Base-by-base conservation (phyloP, 2,797 vertebrate species). In the Oreortyx pictus region DNA sequence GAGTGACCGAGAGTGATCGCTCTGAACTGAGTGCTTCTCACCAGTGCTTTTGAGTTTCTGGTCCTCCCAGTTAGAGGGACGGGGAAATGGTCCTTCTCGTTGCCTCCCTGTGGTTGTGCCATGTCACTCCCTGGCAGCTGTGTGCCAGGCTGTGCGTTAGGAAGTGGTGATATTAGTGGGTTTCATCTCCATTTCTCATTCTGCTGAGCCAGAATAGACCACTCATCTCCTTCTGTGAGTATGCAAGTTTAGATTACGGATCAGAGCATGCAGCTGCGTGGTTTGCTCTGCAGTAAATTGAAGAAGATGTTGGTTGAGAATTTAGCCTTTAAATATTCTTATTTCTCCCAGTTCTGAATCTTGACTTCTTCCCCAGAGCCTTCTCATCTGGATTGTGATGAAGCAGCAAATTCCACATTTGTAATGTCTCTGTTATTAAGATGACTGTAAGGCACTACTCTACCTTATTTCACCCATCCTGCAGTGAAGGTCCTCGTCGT, bases 11-110 rank as follows among this genome's bases (percentile, higher is more conserved):
- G 46, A 24, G 33, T 41, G 35, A 57, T 5, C 27, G 4, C 25
- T 17, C 17, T 35, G 44, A 64, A 25, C 19, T 7, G 27, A 14
- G 44, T 57, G 7, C 11, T 64, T 70, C 59, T 72, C 41, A 22
- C 35, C 13, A 39, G 49, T 6, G 25, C 35, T 57, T 49, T 22
- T 20, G 47, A 44, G 50, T 31, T 29, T 46, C 33, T 18, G 41
- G 25, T 17, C 39, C 18, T 86, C 25, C 11, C 0, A 0, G 6
- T 9, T 11, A 13, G 33, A n/a, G 46, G 27, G 9, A 60, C 1
- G 4, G 52, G 24, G 65, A 14, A 44, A 25, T 4, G 19, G 47
- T 84, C 25, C 50, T 43, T 2, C 70, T 46, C 41, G 57, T 44
- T 41, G 25, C 44, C 14, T 60, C 31, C 22, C 27, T 33, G n/a